These are phyloP conservation scores for Tinea pellionella DNA, from an alignment of 2,888 invertebrate species.

Conservation along the genomic window DNA sequence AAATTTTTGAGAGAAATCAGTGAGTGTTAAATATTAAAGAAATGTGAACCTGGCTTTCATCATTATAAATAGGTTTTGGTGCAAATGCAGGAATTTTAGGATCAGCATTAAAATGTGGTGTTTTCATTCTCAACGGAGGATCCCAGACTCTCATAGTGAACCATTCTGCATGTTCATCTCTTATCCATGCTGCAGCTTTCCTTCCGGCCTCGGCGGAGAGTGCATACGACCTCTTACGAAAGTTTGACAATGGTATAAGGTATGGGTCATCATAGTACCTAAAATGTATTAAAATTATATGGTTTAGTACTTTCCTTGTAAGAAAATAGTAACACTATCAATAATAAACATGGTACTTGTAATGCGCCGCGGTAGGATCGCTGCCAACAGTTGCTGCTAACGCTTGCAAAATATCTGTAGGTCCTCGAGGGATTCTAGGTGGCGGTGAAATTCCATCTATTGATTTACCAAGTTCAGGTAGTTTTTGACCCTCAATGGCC, in stretches of 20 bases:
- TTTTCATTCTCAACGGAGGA: slow-evolving; percentile 67
- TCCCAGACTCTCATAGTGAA: slow-evolving; percentile 75
- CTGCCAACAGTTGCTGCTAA: slow-evolving; percentile 81
- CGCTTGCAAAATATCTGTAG: slow-evolving; percentile 86
- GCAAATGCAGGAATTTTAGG: slow-evolving; percentile 75
- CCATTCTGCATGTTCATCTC: slow-evolving; percentile 76
- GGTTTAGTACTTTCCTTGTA: background rate
- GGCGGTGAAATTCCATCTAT: slow-evolving; percentile 69
- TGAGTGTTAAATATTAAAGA: no score
- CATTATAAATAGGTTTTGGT: slow-evolving; percentile 76
- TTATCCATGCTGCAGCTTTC: slow-evolving; percentile 87
- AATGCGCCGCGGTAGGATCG: slow-evolving; percentile 89
- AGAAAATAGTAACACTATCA: background rate
- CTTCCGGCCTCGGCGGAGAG: slow-evolving; percentile 87
- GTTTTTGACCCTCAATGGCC: slow-evolving; percentile 46
- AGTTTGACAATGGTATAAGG: slow-evolving; percentile 81
- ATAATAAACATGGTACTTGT: slow-evolving; percentile 60
- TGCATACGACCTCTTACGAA: slow-evolving; percentile 76
- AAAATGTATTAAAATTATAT: slow-evolving; percentile 18
- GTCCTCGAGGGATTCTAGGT: slow-evolving; percentile 76
- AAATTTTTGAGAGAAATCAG: no score
- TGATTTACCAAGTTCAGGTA: slow-evolving; percentile 38
- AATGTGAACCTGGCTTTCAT: slow-evolving; percentile 78
- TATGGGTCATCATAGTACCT: slow-evolving; percentile 92
- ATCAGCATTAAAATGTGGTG: slow-evolving; percentile 65